These are phyloP conservation scores for Cryptotermes secundus DNA, from an alignment of 1,140 invertebrate species.

Conservation along the genomic window DNA sequence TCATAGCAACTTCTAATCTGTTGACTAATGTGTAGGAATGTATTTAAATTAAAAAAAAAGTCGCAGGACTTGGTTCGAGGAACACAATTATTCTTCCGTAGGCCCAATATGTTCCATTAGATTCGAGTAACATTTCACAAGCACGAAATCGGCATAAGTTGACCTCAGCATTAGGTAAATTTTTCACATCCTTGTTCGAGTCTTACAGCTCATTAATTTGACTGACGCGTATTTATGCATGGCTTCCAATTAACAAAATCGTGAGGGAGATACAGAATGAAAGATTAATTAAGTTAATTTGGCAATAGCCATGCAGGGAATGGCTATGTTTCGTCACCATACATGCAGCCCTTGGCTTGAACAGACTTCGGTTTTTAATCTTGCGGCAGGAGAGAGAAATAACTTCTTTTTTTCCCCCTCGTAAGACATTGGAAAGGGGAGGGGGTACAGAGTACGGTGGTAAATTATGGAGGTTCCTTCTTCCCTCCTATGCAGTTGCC, in stretches of 20 bases:
- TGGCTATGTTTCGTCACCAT: not conserved
- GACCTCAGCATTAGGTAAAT: no score
- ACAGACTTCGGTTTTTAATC: not conserved
- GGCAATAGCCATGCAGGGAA: not conserved
- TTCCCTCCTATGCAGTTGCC: not conserved
- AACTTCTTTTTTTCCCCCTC: not conserved
- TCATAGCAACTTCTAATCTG: no score
- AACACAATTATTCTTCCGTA: no score
- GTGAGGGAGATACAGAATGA: not conserved
- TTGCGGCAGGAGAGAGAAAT: not conserved
- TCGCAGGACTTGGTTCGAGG: no score
- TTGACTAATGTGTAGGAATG: no score
- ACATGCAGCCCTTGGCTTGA: not conserved
- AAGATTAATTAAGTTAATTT: not conserved
- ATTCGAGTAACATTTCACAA: no score
- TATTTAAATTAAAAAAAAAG: no score
- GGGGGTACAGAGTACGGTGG: not conserved
- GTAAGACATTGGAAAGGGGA: not conserved
- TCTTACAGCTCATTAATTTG: not conserved
- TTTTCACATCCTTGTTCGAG: no score
- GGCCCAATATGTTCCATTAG: no score
- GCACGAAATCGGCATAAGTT: no score
- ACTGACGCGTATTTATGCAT: not conserved
- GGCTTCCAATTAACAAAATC: not conserved
- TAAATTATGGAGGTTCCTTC: not conserved